Conservation (phyloP, 2,113 vertebrate genomes). For the Etia nguti region DNA sequence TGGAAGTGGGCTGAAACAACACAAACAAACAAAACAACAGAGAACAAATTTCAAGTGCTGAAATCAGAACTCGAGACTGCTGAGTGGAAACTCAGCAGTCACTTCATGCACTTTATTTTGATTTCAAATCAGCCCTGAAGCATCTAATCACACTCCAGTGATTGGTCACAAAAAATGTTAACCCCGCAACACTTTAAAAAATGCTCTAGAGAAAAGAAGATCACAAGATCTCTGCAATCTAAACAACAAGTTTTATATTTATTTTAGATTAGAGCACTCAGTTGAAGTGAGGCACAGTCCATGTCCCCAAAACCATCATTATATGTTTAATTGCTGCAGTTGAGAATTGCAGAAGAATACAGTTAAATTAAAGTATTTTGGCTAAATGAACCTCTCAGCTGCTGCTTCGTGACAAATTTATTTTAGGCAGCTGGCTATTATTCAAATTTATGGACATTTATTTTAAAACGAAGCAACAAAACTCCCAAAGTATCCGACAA, state of each 20-base stretch:
- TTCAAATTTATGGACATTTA: neutral
- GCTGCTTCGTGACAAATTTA: neutral
- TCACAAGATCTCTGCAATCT: neutral
- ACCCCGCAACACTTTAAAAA: neutral
- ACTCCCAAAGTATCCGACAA: neutral
- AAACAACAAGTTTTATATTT: neutral
- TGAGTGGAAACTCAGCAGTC: neutral
- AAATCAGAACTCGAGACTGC: neutral
- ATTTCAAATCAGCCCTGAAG: neutral
- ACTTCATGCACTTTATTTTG: neutral
- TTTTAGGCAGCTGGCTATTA: neutral
- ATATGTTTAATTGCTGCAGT: neutral
- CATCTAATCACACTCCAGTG: neutral
- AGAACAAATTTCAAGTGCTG: neutral
- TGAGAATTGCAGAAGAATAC: neutral
- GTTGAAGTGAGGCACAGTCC: neutral
- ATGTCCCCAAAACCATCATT: neutral
- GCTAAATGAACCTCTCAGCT: neutral
- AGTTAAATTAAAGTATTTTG: neutral
- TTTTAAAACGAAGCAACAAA: neutral
- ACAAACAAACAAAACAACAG: neutral
- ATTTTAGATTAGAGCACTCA: neutral
- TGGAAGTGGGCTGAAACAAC: neutral
- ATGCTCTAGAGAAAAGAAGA: neutral
- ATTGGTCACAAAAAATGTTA: neutral